phyloP scores from a whole-genome alignment of 1,140 invertebrate genomes.

The Babylonia areolata region DNA sequence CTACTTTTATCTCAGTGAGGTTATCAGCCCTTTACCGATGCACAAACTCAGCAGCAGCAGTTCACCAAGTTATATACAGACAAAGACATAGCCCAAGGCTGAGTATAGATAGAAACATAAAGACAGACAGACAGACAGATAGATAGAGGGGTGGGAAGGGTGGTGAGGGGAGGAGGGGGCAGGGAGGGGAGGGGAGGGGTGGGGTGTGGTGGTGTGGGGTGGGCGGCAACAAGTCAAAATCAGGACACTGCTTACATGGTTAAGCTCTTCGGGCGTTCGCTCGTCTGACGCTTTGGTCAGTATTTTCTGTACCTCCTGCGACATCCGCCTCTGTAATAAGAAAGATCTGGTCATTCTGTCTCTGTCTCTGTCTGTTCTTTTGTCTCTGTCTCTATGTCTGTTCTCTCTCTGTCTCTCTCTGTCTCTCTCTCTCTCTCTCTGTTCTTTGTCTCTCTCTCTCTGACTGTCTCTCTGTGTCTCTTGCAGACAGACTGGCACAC shows the following conservation, averaged over 20 bases:
- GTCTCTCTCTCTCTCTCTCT: background rate
- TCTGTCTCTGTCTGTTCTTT: background rate
- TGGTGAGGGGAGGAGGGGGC: too few relatives aligned
- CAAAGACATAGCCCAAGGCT: too few relatives aligned
- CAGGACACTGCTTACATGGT: conserved; percentile 49
- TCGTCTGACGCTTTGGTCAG: conserved; percentile 43
- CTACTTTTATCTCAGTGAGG: too few relatives aligned
- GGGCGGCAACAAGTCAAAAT: too few relatives aligned
- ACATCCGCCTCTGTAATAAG: conserved; percentile 45
- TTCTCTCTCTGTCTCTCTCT: conserved; percentile 1
- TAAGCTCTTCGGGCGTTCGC: conserved; percentile 46
- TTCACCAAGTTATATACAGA: too few relatives aligned
- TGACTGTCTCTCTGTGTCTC: background rate
- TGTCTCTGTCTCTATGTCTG: background rate
- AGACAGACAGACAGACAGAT: too few relatives aligned
- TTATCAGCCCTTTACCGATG: too few relatives aligned
- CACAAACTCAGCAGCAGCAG: too few relatives aligned
- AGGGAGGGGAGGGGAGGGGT: too few relatives aligned
- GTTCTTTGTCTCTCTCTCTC: background rate
- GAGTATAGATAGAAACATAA: too few relatives aligned
- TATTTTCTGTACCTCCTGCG: conserved; percentile 48
- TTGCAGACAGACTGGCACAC: background rate
- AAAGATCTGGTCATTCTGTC: background rate
- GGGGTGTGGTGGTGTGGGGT: too few relatives aligned
- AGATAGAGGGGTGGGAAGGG: too few relatives aligned